A percentile compares a stretch with the other conserved stretches of the same genome.
Conservation (phyloP, 2,888 invertebrate genomes). For the Pyrrhia umbra region DNA sequence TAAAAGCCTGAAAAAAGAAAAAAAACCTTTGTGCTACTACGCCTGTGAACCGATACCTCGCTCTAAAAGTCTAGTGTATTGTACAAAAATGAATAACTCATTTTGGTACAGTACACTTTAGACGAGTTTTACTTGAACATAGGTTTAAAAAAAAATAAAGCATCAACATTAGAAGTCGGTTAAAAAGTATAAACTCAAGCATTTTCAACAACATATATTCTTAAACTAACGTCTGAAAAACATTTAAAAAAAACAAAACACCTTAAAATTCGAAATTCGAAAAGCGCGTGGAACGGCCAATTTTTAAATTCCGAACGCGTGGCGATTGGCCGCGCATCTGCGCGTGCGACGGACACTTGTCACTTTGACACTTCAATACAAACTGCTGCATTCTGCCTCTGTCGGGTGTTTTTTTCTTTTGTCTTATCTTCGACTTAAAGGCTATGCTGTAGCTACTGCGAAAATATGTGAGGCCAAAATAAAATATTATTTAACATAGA, state of each 20-base stretch:
- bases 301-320: conserved; percentile 75
- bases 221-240: conserved; percentile 32
- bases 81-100: too few relatives aligned
- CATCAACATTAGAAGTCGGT: too few relatives aligned
- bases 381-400: conserved; percentile 72
- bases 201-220: too few relatives aligned
- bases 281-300: conserved; percentile 56
- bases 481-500: background rate
- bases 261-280: conserved; percentile 52
- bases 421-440: conserved; percentile 51
- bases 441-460: conserved; percentile 8
- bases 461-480: conserved; percentile 9
- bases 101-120: too few relatives aligned
- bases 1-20: too few relatives aligned
- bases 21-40: too few relatives aligned
- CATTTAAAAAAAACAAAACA: conserved; percentile 38
- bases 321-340: conserved; percentile 76
- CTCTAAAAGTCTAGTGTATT: too few relatives aligned
- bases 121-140: too few relatives aligned
- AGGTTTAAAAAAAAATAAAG: too few relatives aligned
- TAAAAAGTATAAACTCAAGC: too few relatives aligned
- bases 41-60: too few relatives aligned
- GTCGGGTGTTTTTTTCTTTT: conserved; percentile 60
- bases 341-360: conserved; percentile 76
- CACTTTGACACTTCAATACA: conserved; percentile 86